Evolutionary conservation across 2,797 vertebrate species (phyloP).

Genomic region (Danio aesculapii): DNA sequence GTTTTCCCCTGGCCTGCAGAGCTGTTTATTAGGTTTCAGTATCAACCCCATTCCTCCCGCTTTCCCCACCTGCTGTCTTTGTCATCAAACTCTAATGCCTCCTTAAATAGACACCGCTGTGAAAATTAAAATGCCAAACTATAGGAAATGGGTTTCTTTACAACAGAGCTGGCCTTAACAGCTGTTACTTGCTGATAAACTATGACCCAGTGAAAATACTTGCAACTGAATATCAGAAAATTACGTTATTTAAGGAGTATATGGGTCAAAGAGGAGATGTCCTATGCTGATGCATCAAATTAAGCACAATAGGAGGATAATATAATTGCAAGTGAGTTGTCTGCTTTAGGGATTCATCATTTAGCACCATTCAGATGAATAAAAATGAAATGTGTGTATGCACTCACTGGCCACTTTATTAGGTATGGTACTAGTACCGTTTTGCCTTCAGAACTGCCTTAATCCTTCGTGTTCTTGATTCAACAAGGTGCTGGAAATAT

Average conservation of each 20-base stretch:
- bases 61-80: slow-evolving; percentile 24
- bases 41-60: slow-evolving; percentile 24
- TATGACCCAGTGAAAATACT: not conserved
- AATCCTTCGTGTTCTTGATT: too few relatives aligned
- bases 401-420: too few relatives aligned
- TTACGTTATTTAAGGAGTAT: not conserved
- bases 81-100: slow-evolving; percentile 34
- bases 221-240: not conserved
- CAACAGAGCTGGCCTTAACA: not conserved
- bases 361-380: too few relatives aligned
- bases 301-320: too few relatives aligned
- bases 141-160: not conserved
- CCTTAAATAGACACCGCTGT: slow-evolving; percentile 35
- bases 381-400: too few relatives aligned
- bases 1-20: slow-evolving; percentile 32
- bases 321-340: too few relatives aligned
- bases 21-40: slow-evolving; percentile 43
- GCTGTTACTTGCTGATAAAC: slow-evolving; percentile 20
- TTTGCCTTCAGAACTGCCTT: too few relatives aligned
- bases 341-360: too few relatives aligned
- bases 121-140: slow-evolving; percentile 30
- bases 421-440: too few relatives aligned
- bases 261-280: too few relatives aligned
- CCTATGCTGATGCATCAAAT: too few relatives aligned
- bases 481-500: too few relatives aligned